Conservation (phyloP, 2,113 vertebrate genomes). For the Prionailurus bengalensis region DNA sequence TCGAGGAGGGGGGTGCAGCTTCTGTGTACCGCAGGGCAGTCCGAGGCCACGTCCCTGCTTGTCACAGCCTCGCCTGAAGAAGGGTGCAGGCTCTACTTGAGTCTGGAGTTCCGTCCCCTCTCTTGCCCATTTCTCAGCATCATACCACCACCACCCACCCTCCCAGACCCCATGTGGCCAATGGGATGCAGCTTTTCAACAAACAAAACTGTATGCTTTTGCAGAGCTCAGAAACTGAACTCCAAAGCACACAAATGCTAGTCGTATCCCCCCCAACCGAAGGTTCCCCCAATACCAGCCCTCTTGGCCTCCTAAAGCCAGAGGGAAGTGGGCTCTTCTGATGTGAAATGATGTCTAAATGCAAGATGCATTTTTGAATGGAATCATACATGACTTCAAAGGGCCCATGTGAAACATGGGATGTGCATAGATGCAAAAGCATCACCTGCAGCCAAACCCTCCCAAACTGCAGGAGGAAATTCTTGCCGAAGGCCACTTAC, state of each 20-base stretch:
- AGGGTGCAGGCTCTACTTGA: not conserved
- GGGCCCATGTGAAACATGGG: not conserved
- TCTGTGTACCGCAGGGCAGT: rapidly evolving
- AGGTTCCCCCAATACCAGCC: not conserved
- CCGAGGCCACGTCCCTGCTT: too few species aligned
- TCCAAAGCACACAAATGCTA: not conserved
- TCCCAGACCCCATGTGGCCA: not conserved
- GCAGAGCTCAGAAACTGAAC: not conserved
- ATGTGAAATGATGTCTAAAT: not conserved
- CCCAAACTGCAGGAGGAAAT: not conserved
- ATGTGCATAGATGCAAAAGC: not conserved
- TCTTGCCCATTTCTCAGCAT: not conserved
- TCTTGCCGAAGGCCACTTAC: too few species aligned
- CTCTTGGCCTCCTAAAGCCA: not conserved
- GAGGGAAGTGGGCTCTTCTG: not conserved
- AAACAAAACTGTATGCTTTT: not conserved
- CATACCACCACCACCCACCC: too few species aligned
- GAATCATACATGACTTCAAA: not conserved
- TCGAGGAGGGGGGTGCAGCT: too few species aligned
- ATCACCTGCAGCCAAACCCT: not conserved
- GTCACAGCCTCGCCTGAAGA: not conserved
- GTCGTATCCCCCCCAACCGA: not conserved
- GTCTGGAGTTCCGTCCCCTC: not conserved
- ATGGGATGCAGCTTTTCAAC: not conserved
- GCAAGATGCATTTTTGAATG: not conserved